Base-by-base conservation (phyloP, 2,888 invertebrate genomes). In the Amphipoea oculea region DNA sequence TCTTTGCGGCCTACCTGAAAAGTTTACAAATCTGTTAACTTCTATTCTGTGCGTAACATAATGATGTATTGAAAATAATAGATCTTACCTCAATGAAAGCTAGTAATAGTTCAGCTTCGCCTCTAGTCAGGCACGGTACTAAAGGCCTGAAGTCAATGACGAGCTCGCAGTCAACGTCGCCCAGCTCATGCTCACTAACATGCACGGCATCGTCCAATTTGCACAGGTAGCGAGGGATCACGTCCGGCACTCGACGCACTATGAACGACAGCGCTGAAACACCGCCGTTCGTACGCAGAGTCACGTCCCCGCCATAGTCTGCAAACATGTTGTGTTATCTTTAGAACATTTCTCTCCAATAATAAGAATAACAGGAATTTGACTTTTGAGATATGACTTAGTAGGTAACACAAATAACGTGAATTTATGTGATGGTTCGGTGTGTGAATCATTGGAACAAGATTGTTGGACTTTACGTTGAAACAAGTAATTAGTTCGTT, bases 141-240 rank as follows among this genome's bases (percentile, higher is more conserved):
- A 98, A 93, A 75, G 98, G 94, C 91, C 97, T 93, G 93, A 98
- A 97, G 94, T 97, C 92, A 87, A 97, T 90, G 86, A 97, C 98
- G 4, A 99, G 97, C 93, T 99, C 98, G 89, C 99, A 99, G 91
- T 99, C 99, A 0, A 98, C 98, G 89, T 99, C 99, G 0, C 98
- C 98, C 45, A 99, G 97, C 92, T 99, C 99, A 90, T 99, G 98
- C 90, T 99, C 99, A 90, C 98, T 98, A 12, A 98, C 97, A 87
- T 98, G 98, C 23, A 99, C 98, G 0, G 98, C 98, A 62, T 98
- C 97, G 89, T 98, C 98, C 68, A 99, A 97, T 92, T 98, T 98
- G 70, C 97, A 95, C 73, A 98, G 94, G 76, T 98, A 97, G 74
- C 98, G 97, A 0, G 98, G 98, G 67, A 99, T 97, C 9, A 98